A percentile compares a stretch with the other conserved stretches of the same genome.
Evolutionary conservation across 2,113 vertebrate species (phyloP).

Genomic region (Notechis scutatus): DNA sequence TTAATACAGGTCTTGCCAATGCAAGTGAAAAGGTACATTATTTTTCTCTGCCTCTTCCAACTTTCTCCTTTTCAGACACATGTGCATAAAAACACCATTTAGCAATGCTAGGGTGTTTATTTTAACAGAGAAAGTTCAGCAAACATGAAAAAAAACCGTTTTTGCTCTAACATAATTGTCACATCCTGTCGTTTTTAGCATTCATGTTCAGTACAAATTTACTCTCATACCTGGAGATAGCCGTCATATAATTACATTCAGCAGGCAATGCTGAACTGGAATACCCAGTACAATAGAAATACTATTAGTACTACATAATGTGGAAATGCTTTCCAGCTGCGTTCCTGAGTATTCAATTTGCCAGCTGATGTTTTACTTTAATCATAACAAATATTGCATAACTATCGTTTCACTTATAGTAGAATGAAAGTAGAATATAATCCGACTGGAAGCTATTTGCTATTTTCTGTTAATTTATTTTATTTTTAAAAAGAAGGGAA

Average conservation of each 20-base stretch:
- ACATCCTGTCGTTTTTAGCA: background rate
- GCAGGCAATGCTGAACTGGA: background rate
- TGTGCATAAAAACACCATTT: background rate
- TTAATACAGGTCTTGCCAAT: background rate
- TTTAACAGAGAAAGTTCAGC: background rate
- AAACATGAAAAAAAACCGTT: background rate
- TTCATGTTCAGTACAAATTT: background rate
- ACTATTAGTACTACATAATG: background rate
- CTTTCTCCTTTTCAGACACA: background rate
- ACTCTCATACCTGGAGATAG: background rate
- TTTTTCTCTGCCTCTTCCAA: background rate
- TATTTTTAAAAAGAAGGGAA: background rate
- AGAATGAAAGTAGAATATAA: background rate
- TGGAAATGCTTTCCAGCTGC: constrained; percentile 8
- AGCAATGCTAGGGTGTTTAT: background rate
- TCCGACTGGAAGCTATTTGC: background rate
- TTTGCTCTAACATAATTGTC: background rate
- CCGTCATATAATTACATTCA: background rate
- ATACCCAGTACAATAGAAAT: background rate
- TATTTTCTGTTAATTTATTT: background rate
- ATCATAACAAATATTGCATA: constrained; percentile 29
- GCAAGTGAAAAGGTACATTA: background rate
- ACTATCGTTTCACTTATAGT: constrained; percentile 2
- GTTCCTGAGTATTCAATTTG: background rate
- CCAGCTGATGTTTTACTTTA: background rate